Base-by-base conservation (phyloP, 2,113 vertebrate genomes). In the Gallinago jamesoni region DNA sequence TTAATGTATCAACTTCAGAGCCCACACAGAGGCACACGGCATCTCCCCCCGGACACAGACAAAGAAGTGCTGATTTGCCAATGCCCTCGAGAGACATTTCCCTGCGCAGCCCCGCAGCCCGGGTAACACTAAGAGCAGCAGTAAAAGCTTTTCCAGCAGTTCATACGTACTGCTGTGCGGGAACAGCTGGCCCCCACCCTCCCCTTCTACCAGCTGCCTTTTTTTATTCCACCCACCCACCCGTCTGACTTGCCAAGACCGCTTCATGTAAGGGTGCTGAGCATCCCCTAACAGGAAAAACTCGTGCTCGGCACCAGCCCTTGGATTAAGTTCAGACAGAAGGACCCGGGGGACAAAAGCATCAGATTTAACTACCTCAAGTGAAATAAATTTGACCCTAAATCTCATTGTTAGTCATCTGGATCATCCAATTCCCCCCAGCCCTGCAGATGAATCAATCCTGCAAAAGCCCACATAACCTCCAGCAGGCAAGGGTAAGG, bases 1-100 rank as follows among this genome's bases (percentile, higher is more conserved):
- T 97, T 97, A 94, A 73, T 94, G 89, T 62, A 96, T 93, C 96
- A 80, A 66, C 60, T 63, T 56, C 91, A 48, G 55, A 89, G 84
- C 23, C 31, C 25, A 2, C 48, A n/a, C 13, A 53, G 14, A 69
- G 33, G 0, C 24, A 57, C 66, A 55, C 6, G 1, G 0, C 20
- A 1, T 63, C 45, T 75, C 35, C 66, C 60, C 57, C 4, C 0
- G 6, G 6, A 53, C 55, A 47, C 53, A 5, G 23, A 37, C 45
- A 66, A 47, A 37, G 43, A 41, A 37, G 35, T 5, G 47, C 39
- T 53, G 63, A 17, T 47, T 21, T 85, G 73, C 22, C 23, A 30
- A 4, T 67, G 41, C 37, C 85, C 37, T 59, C 0, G 0, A 75
- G 80, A 86, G 41, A 9, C 2, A 10, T 57, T 21, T 56, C 39